phyloP scores from a whole-genome alignment of 2,113 vertebrate species.

The Halcyon malimbica region DNA sequence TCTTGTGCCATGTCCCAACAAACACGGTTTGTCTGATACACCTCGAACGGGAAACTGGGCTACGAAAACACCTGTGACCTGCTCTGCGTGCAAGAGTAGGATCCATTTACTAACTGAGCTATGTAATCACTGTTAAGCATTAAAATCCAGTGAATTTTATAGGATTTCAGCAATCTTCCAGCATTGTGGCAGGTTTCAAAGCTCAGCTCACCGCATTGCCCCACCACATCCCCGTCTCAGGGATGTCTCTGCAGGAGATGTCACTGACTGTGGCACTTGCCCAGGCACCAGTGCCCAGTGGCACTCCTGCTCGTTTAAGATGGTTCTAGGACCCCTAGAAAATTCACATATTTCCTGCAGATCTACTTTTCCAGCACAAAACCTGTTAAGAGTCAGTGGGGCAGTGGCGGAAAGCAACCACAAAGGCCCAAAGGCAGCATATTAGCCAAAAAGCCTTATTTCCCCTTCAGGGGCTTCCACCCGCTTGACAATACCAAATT shows the following conservation, averaged over 20 bases:
- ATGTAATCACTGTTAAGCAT: background rate
- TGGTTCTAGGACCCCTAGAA: background rate
- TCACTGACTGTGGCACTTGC: background rate
- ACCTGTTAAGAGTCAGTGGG: background rate
- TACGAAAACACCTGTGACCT: background rate
- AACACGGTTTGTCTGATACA: background rate
- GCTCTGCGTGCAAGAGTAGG: rapidly evolving
- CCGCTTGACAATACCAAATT: background rate
- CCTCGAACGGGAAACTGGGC: background rate
- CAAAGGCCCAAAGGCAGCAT: background rate
- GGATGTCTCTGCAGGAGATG: background rate
- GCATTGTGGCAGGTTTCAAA: background rate
- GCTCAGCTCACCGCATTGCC: background rate
- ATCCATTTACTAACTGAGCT: background rate
- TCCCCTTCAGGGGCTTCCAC: background rate
- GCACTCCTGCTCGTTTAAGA: background rate
- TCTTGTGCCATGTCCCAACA: background rate
- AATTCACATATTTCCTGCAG: background rate
- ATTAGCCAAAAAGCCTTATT: background rate
- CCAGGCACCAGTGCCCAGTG: background rate
- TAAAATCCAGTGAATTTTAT: background rate
- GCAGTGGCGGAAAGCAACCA: background rate
- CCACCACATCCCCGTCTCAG: background rate
- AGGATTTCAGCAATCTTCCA: background rate
- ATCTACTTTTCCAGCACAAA: background rate